Conservation (phyloP, 2,888 invertebrate species). For the Tuberolachnus salignus region DNA sequence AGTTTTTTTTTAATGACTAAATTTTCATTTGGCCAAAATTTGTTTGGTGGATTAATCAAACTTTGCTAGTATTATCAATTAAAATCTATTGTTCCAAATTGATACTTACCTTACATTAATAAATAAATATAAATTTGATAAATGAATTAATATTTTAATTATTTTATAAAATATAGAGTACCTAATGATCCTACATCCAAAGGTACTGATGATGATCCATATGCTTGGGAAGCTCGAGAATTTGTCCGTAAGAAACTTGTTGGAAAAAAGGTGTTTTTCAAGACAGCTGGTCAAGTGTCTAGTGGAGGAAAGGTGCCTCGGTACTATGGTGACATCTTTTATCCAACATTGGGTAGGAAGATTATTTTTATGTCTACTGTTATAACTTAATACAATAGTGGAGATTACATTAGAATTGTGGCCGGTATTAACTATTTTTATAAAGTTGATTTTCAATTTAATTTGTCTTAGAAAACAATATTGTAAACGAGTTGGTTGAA, state of each 20-base stretch:
- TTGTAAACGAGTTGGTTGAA: constrained; percentile 83
- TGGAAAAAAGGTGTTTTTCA: constrained; percentile 79
- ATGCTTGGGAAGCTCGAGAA: constrained; percentile 97
- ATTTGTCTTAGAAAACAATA: constrained; percentile 72
- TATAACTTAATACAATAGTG: neutral
- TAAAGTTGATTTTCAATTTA: neutral
- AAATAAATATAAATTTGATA: too few relatives aligned
- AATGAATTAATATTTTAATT: constrained; percentile 24
- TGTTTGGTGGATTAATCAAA: neutral
- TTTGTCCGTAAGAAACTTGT: constrained; percentile 90
- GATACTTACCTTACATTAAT: constrained; percentile 57
- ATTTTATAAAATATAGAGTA: constrained; percentile 22
- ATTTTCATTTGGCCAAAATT: neutral
- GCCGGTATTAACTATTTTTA: too few relatives aligned
- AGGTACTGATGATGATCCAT: constrained; percentile 87
- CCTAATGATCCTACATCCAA: constrained; percentile 61
- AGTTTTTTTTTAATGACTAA: neutral
- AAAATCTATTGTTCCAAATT: neutral
- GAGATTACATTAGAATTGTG: neutral
- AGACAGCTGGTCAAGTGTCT: constrained; percentile 50
- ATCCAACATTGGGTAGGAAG: constrained; percentile 48
- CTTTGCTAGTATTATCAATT: neutral
- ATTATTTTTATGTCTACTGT: neutral
- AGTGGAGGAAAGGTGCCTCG: constrained; percentile 59
- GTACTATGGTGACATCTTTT: constrained; percentile 75